Evolutionary conservation across 2,113 vertebrate species (phyloP).

Genomic region (Lamprotornis superbus): DNA sequence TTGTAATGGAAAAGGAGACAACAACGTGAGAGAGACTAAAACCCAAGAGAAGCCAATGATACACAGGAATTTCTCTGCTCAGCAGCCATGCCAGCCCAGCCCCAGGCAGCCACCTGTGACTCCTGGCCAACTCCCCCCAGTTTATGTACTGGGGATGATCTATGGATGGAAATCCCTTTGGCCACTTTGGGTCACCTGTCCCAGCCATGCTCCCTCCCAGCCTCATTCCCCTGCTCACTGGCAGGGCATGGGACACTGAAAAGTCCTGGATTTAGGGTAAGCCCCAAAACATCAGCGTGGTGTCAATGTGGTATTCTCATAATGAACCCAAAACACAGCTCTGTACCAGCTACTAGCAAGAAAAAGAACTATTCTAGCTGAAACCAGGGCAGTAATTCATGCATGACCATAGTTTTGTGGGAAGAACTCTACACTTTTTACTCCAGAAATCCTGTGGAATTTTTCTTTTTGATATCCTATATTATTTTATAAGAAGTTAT

Average conservation of each 20-base stretch:
- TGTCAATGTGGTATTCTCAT: rapidly evolving
- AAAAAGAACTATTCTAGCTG: not conserved
- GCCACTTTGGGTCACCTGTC: too few relatives aligned
- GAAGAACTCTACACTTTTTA: not conserved
- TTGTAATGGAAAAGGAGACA: not conserved
- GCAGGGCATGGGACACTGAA: not conserved
- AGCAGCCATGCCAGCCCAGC: not conserved
- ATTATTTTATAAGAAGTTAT: not conserved
- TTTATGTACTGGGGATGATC: not conserved
- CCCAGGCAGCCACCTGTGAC: not conserved
- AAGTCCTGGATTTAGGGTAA: not conserved
- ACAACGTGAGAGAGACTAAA: not conserved
- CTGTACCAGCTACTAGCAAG: not conserved
- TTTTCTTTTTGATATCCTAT: not conserved
- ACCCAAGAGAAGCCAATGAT: not conserved
- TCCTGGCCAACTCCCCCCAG: not conserved
- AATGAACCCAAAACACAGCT: not conserved
- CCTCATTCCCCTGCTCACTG: too few relatives aligned
- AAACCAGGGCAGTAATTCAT: not conserved
- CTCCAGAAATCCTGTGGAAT: not conserved
- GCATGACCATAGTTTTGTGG: not conserved
- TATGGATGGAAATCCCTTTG: not conserved
- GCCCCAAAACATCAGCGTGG: not conserved
- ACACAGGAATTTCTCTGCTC: not conserved
- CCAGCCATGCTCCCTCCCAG: not conserved